A percentile compares a stretch with the other conserved stretches of the same genome.
phyloP scores from a whole-genome alignment of 2,113 vertebrate genomes.

The Euleptes europaea region DNA sequence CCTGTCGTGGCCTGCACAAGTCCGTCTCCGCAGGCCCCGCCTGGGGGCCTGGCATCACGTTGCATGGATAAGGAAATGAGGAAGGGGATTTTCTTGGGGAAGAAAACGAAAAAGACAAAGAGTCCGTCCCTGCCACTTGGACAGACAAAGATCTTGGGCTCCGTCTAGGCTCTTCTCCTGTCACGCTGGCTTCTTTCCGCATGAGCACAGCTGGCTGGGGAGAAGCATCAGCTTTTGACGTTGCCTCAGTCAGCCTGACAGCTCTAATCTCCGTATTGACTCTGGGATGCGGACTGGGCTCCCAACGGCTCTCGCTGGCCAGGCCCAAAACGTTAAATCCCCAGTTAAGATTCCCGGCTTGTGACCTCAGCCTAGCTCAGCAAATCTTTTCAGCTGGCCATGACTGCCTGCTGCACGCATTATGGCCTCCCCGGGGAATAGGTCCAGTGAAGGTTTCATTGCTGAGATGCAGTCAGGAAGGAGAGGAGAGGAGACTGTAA shows the following conservation, averaged over 20 bases:
- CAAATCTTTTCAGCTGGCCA: constrained; percentile 45
- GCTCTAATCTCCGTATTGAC: constrained; percentile 65
- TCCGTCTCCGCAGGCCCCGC: constrained; percentile 15
- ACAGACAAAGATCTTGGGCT: not conserved
- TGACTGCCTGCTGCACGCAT: constrained; percentile 1
- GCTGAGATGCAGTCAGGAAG: too few relatives aligned
- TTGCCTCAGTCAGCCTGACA: constrained; percentile 61
- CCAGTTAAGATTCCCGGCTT: constrained; percentile 14
- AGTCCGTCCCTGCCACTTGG: too few relatives aligned
- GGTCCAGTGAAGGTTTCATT: not conserved
- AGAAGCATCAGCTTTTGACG: constrained; percentile 41
- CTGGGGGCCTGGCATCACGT: constrained; percentile 15
- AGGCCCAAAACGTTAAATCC: constrained; percentile 63
- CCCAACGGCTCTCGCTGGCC: constrained; percentile 52
- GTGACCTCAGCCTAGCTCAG: constrained; percentile 62
- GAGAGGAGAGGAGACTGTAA: too few relatives aligned
- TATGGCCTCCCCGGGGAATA: constrained; percentile 16
- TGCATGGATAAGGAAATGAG: constrained; percentile 35
- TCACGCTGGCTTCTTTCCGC: constrained; percentile 51
- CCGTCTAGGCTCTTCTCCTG: constrained; percentile 49
- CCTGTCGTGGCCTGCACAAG: not conserved
- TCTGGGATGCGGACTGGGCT: constrained; percentile 38
- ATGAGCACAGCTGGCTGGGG: constrained; percentile 57
- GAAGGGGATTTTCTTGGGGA: constrained; percentile 33
- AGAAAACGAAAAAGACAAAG: constrained; percentile 52